These are phyloP conservation scores for Aphelinus atriplicis DNA, from an alignment of 1,140 invertebrate genomes.

Conservation along the genomic window DNA sequence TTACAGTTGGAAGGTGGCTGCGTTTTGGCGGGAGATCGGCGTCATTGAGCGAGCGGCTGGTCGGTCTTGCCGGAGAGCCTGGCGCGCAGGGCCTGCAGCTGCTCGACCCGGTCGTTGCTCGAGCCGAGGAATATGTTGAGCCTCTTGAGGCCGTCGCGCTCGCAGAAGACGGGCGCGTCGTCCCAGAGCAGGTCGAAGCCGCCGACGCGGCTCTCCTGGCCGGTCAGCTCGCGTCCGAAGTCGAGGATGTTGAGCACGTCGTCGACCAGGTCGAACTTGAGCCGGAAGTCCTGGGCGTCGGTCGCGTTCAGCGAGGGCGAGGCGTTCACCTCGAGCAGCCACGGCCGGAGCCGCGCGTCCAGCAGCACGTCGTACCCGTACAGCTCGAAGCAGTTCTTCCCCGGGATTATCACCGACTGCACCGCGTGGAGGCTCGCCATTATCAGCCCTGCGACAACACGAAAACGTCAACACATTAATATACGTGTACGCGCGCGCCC, in stretches of 20 bases:
- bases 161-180: slow-evolving; percentile 66
- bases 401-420: slow-evolving; percentile 61
- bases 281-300: slow-evolving; percentile 66
- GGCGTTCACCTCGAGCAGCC: slow-evolving; percentile 74
- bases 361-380: slow-evolving; percentile 76
- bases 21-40: no score
- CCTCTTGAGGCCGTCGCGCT: slow-evolving; percentile 32
- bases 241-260: slow-evolving; percentile 63
- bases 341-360: slow-evolving; percentile 70
- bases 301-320: slow-evolving; percentile 73
- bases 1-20: no score
- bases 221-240: slow-evolving; percentile 62
- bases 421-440: slow-evolving; percentile 70
- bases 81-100: slow-evolving; percentile 41
- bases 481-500: no score
- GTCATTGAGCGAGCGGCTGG: no score
- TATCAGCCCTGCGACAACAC: slow-evolving; percentile 55
- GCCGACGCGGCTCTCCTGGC: slow-evolving; percentile 69
- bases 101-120: slow-evolving; percentile 48
- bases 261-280: slow-evolving; percentile 63
- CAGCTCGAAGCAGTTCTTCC: slow-evolving; percentile 71
- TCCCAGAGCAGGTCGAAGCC: slow-evolving; percentile 73
- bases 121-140: slow-evolving; percentile 56
- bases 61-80: slow-evolving; percentile 24
- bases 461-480: no score